Percentiles rank a stretch among this genome's conserved stretches.
These are phyloP conservation scores for Xylocampa areola DNA, from an alignment of 2,888 invertebrate genomes.

Conservation along the genomic window DNA sequence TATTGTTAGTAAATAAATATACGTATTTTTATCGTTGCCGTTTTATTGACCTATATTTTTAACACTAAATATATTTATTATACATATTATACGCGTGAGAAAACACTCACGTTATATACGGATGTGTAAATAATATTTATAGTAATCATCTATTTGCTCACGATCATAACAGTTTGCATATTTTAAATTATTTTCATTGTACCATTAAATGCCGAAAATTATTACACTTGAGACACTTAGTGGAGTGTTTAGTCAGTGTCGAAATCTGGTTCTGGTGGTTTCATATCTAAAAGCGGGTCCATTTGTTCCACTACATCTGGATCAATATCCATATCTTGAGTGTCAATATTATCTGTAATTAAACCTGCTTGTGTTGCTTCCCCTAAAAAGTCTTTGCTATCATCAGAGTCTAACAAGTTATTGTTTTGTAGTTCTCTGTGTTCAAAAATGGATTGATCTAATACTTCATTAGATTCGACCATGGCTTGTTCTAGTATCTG, in stretches of 20 bases:
- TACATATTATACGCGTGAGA: slow-evolving; percentile 1
- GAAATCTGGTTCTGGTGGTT: slow-evolving; percentile 44
- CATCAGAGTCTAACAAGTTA: slow-evolving; percentile 50
- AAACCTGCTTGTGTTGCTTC: slow-evolving; percentile 40
- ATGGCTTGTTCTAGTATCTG: slow-evolving; percentile 50
- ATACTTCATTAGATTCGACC: slow-evolving; percentile 39
- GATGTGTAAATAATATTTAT: slow-evolving; percentile 1
- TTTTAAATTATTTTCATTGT: too few relatives aligned
- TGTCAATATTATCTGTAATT: slow-evolving; percentile 50
- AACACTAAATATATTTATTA: slow-evolving; percentile 9
- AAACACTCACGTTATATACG: not conserved
- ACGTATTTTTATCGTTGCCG: slow-evolving; percentile 60
- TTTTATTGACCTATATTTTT: slow-evolving; percentile 53
- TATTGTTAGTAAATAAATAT: slow-evolving; percentile 71
- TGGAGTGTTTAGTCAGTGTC: slow-evolving; percentile 33
- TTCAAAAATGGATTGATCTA: slow-evolving; percentile 42
- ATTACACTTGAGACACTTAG: not conserved
- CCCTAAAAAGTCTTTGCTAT: slow-evolving; percentile 55
- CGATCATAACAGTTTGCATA: too few relatives aligned
- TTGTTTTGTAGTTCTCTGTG: slow-evolving; percentile 23
- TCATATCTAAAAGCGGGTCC: slow-evolving; percentile 40
- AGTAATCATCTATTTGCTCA: too few relatives aligned
- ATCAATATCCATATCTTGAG: slow-evolving; percentile 46
- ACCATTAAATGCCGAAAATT: slow-evolving; percentile 1
- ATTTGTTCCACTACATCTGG: slow-evolving; percentile 38